These are phyloP conservation scores for Protonemura montana DNA, from an alignment of 2,888 invertebrate species.

Conservation along the genomic window DNA sequence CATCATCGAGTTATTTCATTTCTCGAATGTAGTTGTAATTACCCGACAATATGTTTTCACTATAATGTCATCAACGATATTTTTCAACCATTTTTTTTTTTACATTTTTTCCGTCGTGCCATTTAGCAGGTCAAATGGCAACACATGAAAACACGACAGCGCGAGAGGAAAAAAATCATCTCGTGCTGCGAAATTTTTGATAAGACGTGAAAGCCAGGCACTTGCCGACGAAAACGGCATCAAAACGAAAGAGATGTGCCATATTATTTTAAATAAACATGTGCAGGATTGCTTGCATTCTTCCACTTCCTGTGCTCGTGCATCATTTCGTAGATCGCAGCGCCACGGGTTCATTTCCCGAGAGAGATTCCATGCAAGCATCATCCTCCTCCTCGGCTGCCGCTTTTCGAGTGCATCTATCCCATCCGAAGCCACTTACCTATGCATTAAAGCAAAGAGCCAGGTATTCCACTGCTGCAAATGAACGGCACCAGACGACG, in stretches of 20 bases:
- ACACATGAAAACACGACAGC: background rate
- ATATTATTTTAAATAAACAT: conserved; percentile 12
- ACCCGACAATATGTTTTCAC: no score
- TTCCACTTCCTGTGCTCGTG: background rate
- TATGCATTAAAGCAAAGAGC: conserved; percentile 28
- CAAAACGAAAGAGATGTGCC: background rate
- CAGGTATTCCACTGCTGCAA: background rate
- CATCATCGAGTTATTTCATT: no score
- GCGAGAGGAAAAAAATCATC: background rate
- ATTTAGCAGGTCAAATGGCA: background rate
- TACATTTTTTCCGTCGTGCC: no score
- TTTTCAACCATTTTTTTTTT: no score
- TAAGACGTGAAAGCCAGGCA: background rate
- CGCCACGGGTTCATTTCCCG: conserved; percentile 10
- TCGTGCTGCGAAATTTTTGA: background rate
- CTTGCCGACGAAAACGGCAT: background rate
- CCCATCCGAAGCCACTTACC: conserved; percentile 8
- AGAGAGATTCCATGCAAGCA: background rate
- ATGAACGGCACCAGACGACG: background rate
- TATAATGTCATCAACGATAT: no score
- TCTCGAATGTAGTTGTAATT: no score
- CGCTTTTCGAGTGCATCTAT: background rate
- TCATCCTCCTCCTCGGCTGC: background rate
- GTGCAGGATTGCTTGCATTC: conserved; percentile 3
- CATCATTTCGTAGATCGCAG: background rate